Conservation (phyloP, 92 coral and sea anemone species). For the Palythoa grandis region DNA sequence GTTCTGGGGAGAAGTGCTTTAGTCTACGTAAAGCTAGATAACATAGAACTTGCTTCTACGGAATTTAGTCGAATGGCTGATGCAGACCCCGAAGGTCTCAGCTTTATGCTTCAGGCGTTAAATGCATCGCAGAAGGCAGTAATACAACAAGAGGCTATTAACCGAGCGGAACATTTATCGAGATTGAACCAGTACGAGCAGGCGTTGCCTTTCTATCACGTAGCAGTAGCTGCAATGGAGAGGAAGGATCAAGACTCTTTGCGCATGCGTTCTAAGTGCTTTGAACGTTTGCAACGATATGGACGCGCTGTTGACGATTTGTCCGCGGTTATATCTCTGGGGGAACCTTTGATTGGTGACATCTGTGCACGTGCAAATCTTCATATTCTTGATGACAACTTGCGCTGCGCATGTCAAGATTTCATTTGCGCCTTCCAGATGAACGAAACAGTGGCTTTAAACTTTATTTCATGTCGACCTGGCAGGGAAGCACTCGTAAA, state of each 20-base stretch:
- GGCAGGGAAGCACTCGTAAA: slow-evolving; percentile 66
- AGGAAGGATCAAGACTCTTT: slow-evolving; percentile 70
- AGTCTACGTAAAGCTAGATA: slow-evolving; percentile 73
- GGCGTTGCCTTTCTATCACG: slow-evolving; percentile 67
- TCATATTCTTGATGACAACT: slow-evolving; percentile 73
- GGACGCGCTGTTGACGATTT: slow-evolving; percentile 82
- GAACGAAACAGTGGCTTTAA: slow-evolving; percentile 72
- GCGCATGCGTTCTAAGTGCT: slow-evolving; percentile 94
- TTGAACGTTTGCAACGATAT: slow-evolving; percentile 65
- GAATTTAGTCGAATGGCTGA: slow-evolving; percentile 74
- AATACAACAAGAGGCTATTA: slow-evolving; percentile 62
- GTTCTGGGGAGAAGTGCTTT: slow-evolving; percentile 82
- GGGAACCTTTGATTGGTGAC: slow-evolving; percentile 71
- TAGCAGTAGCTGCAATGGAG: slow-evolving; percentile 71
- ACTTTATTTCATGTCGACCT: slow-evolving; percentile 75
- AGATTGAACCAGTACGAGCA: slow-evolving; percentile 56
- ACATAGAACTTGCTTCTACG: slow-evolving; percentile 61
- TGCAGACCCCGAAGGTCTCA: slow-evolving; percentile 67
- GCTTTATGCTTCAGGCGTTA: slow-evolving; percentile 67
- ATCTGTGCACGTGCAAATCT: slow-evolving; percentile 86
- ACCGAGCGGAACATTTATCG: slow-evolving; percentile 62
- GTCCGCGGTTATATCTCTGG: slow-evolving; percentile 73
- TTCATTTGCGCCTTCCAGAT: slow-evolving; percentile 75
- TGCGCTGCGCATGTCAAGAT: slow-evolving; percentile 75
- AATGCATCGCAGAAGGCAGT: slow-evolving; percentile 61